Base-by-base conservation (phyloP, 2,888 invertebrate genomes). In the Rhingia rostrata region DNA sequence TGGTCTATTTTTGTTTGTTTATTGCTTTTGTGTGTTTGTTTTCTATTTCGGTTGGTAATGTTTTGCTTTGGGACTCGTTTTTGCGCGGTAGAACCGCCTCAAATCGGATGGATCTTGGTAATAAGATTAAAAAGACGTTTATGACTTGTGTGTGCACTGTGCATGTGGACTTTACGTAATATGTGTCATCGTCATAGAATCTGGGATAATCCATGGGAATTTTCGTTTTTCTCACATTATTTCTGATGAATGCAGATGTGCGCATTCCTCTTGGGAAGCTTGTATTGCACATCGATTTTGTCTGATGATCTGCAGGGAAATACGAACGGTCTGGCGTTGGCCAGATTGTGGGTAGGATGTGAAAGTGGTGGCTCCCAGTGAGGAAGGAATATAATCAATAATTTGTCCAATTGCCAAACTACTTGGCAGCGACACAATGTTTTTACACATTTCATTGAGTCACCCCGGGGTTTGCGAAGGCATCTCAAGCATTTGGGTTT, bases 391-490 rank as follows among this genome's bases (percentile, higher is more conserved):
- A 70, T 66, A 82, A 82, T 82, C 82, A 78, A 82, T 82, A 82
- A 49, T 72, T 66, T 35, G 49, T 78, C 61, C 61, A 41, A 78
- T 78, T 77, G 82, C 82, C 78, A 82, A 82, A 61, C 32, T 35
- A 66, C 72, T 78, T 82, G 82, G 78, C 78, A 78, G 60, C 61
- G 41, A 37, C 60, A 77, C 45, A 51, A 30, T 39, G 54, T 35
- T 77, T 61, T 82, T 66, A 41, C 70, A 64, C 75, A 70, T 82
- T 22, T 70, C 33, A 35, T 53, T 77, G 53, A 70, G 58, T 69
- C 41, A 56, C 67, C 69, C 43, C 33, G 33, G 67, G 73, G 35
- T 33, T 12, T 63, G 66, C 35, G 41, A 63, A 74, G 56, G 10
- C 41, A 74, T 74, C n/a, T 56, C 4, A 49, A 41, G 22, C 39